Percentiles rank a stretch among this genome's conserved stretches.
Evolutionary conservation across 64 coral and sea anemone species (phyloP).

Genomic region (Anthopleura sola): DNA sequence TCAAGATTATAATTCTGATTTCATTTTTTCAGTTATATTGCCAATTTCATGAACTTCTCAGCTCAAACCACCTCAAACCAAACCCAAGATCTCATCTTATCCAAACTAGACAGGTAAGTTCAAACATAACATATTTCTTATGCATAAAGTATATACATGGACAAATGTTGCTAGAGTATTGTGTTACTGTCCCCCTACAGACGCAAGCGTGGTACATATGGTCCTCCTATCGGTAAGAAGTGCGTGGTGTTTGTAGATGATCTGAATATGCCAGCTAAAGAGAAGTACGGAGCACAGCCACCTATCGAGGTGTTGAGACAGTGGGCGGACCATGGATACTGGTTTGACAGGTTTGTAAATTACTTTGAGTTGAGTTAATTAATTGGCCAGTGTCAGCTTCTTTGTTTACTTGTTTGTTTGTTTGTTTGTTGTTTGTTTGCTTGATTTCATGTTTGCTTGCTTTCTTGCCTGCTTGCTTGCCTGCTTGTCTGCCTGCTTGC

Average conservation of each 20-base stretch:
- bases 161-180: background rate
- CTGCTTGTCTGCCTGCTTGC: background rate
- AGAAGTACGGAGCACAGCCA: constrained; percentile 98
- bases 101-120: constrained; percentile 90
- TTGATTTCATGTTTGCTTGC: background rate
- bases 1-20: background rate
- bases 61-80: constrained; percentile 93
- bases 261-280: constrained; percentile 97
- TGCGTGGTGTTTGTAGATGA: constrained; percentile 95
- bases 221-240: constrained; percentile 87
- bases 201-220: constrained; percentile 80
- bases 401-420: background rate
- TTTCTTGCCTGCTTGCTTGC: background rate
- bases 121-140: background rate
- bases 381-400: background rate
- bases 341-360: constrained; percentile 86
- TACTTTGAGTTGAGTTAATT: background rate
- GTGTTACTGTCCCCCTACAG: constrained; percentile 20
- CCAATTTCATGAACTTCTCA: constrained; percentile 97
- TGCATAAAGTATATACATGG: background rate
- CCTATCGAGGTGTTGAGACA: constrained; percentile 94
- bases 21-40: constrained; percentile 78
- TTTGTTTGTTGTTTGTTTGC: background rate
- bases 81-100: constrained; percentile 91
- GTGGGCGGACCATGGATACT: constrained; percentile 91